Evolutionary conservation across 2,113 vertebrate species (phyloP), one percentile per base, ranked within the genome.

Genomic region (Lutjanus erythropterus): DNA sequence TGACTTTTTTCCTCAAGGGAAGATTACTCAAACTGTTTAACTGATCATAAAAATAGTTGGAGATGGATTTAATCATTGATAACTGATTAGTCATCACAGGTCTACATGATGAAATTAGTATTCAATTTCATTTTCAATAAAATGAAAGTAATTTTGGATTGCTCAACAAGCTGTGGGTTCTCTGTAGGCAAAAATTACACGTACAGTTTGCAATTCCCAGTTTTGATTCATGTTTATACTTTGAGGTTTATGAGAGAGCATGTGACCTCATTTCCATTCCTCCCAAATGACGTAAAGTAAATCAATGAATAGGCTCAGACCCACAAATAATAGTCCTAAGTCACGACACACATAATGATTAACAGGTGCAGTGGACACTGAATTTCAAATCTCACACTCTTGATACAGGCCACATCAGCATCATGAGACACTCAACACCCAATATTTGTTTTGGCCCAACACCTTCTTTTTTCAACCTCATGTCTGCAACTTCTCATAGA

Each of bases 211-310:
- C n/a, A 41, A 29, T 62, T 83, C 41, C 21, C 33, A 42, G 29
- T 68, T 69, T 64, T 75, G 56, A 78, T 85, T 75, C 21, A 31
- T 72, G 73, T 83, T 88, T 80, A 69, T 65, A 62, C 56, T 84
- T 72, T 44, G 68, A 75, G 75, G 47, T 78, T 85, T 56, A 55
- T 58, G 29, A 58, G 21, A 76, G 58, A 71, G 31, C 52, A 73
- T 50, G 68, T 49, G 71, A 77, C 50, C 58, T 59, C 23, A 21
- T 47, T 75, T 61, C 29, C 29, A 55, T 88, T 88, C 76, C 72
- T 83, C 75, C 68, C 35, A 70, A 80, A 69, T 84, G 27, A 87
- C 60, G 81, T 78, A 44, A 77, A 87, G 76, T 31, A 35, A 77
- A 77, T 46, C 50, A 62, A 25, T 71, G 59, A 50, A 76, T 72